These are phyloP conservation scores for Microctenopoma lineatum DNA, from an alignment of 2,797 vertebrate genomes.

Conservation along the genomic window DNA sequence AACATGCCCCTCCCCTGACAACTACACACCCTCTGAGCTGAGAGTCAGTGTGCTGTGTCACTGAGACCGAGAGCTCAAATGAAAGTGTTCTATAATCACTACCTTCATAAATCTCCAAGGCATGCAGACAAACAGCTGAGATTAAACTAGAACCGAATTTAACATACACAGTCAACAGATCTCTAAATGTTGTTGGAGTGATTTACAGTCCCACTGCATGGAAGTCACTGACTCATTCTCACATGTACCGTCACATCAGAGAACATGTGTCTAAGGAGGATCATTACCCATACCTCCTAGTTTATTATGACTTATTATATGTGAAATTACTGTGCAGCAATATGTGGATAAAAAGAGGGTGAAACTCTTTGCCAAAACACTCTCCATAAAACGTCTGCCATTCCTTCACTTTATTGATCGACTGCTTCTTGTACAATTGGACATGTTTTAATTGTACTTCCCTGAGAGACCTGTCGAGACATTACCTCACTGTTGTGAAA, in stretches of 20 bases:
- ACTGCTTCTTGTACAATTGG: constrained; percentile 72
- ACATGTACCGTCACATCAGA: background rate
- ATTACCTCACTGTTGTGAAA: constrained; percentile 81
- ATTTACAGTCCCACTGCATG: constrained; percentile 18
- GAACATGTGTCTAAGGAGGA: background rate
- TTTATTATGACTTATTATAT: constrained; percentile 8
- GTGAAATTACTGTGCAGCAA: constrained; percentile 8
- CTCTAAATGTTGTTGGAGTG: constrained; percentile 19
- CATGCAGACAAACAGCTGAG: constrained; percentile 51
- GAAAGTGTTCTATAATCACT: constrained; percentile 35
- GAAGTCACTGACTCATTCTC: constrained; percentile 16
- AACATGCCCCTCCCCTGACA: constrained; percentile 39
- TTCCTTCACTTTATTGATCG: constrained; percentile 72
- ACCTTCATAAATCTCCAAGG: constrained; percentile 42
- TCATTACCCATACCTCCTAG: constrained; percentile 13
- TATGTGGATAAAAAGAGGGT: constrained; percentile 21
- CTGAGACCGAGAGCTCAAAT: constrained; percentile 47
- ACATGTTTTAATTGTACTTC: constrained; percentile 72
- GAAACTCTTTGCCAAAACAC: constrained; percentile 57
- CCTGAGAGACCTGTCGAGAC: constrained; percentile 74
- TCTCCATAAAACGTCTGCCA: constrained; percentile 64
- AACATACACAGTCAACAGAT: constrained; percentile 25
- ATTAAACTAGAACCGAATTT: constrained; percentile 34
- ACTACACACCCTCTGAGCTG: constrained; percentile 38
- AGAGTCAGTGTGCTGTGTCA: constrained; percentile 58